A percentile compares a stretch with the other conserved stretches of the same genome.
Evolutionary conservation across 1,140 invertebrate genomes (phyloP).

Genomic region (Heterodera carotae): DNA sequence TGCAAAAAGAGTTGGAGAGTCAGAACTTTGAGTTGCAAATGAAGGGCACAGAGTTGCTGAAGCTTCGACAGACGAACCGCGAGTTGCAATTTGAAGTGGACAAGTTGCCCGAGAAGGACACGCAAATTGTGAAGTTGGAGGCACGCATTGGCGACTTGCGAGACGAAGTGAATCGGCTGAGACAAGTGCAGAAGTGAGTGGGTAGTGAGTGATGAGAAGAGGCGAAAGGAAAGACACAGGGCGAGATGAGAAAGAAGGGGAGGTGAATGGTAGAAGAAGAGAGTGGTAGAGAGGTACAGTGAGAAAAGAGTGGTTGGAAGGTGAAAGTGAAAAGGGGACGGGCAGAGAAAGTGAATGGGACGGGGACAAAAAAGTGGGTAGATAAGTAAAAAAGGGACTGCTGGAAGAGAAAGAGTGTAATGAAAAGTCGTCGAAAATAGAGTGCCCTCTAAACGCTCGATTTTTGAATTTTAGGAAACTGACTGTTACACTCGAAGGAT

Average conservation of each 20-base stretch:
- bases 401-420: no score
- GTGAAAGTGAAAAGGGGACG: no score
- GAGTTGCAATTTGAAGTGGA: conserved; percentile 32
- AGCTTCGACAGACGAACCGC: conserved; percentile 26
- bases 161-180: conserved; percentile 17
- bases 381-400: no score
- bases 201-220: no score
- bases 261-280: no score
- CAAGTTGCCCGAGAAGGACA: conserved; percentile 29
- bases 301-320: not conserved
- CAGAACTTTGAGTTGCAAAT: conserved; percentile 26
- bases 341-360: no score
- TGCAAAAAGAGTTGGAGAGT: conserved; percentile 24
- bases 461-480: conserved; percentile 16
- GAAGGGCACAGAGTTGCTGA: conserved; percentile 30
- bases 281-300: no score
- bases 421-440: no score
- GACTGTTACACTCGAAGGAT: not conserved
- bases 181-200: conserved; percentile 25
- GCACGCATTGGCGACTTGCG: conserved; percentile 21
- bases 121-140: conserved; percentile 23
- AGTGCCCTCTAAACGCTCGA: no score
- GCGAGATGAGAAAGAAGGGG: no score
- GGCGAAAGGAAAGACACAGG: not conserved
- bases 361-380: conserved; percentile 3